phyloP scores from a whole-genome alignment of 2,888 invertebrate species.

The Dioctria linearis region DNA sequence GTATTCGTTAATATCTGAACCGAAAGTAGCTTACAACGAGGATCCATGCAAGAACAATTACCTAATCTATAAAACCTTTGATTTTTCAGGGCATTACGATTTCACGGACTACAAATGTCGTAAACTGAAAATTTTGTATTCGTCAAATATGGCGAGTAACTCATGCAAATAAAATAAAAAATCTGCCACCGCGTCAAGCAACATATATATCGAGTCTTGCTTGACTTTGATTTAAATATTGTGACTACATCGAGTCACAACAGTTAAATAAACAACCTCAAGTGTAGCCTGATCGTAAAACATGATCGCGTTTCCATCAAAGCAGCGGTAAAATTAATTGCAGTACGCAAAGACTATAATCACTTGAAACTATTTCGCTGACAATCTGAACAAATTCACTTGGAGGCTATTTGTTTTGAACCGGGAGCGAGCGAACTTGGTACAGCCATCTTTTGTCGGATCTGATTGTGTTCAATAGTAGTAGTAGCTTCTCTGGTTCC shows the following conservation, averaged over 20 bases:
- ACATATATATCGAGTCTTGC: no score
- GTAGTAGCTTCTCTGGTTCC: background rate
- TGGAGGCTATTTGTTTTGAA: constrained; percentile 38
- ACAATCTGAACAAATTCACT: constrained; percentile 51
- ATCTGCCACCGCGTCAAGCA: no score
- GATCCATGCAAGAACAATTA: no score
- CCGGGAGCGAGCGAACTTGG: background rate
- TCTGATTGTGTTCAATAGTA: background rate
- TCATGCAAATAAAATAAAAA: no score
- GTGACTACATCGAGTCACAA: background rate
- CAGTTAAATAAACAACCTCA: background rate
- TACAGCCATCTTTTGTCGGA: background rate
- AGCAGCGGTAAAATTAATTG: constrained; percentile 44
- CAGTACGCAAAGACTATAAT: constrained; percentile 38
- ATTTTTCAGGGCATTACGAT: no score
- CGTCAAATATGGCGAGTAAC: no score
- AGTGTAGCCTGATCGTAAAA: background rate
- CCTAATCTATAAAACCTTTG: no score
- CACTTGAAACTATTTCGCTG: constrained; percentile 45
- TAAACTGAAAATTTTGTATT: no score
- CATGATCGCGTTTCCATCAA: background rate
- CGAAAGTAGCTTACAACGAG: no score
- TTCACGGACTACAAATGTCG: no score
- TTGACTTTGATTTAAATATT: no score
- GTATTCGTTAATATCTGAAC: no score